These are phyloP conservation scores for Tetragonula carbonaria DNA, from an alignment of 2,888 invertebrate genomes.

Conservation along the genomic window DNA sequence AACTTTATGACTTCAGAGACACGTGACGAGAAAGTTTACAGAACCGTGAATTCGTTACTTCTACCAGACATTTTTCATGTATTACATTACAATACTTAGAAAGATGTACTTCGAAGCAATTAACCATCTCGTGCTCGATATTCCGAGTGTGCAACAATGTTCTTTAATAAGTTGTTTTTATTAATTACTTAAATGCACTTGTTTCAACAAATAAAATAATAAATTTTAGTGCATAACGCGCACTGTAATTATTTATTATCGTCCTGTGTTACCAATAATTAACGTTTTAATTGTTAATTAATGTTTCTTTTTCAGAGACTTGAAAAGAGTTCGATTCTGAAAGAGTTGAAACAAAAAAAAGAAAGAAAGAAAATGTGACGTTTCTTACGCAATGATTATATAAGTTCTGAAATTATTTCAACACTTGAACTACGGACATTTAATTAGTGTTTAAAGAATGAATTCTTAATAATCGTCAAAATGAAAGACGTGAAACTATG, in stretches of 20 bases:
- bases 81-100: background rate
- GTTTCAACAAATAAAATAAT: too few relatives aligned
- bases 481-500: too few relatives aligned
- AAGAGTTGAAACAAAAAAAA: background rate
- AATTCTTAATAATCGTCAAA: too few relatives aligned
- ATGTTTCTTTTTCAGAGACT: background rate
- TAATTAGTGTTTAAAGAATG: background rate
- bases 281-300: background rate
- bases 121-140: background rate
- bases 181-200: background rate
- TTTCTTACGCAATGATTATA: background rate
- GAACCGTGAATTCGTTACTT: slow-evolving; percentile 28
- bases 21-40: slow-evolving; percentile 56
- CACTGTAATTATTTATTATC: background rate
- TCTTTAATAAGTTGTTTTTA: background rate
- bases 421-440: background rate
- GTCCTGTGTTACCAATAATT: background rate
- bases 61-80: background rate
- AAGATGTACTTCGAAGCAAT: background rate
- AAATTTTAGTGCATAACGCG: too few relatives aligned
- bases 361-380: too few relatives aligned
- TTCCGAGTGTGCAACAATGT: background rate
- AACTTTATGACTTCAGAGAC: slow-evolving; percentile 34
- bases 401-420: background rate
- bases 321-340: background rate